phyloP scores from a whole-genome alignment of 2,888 invertebrate genomes.

The Cristatella mucedo region DNA sequence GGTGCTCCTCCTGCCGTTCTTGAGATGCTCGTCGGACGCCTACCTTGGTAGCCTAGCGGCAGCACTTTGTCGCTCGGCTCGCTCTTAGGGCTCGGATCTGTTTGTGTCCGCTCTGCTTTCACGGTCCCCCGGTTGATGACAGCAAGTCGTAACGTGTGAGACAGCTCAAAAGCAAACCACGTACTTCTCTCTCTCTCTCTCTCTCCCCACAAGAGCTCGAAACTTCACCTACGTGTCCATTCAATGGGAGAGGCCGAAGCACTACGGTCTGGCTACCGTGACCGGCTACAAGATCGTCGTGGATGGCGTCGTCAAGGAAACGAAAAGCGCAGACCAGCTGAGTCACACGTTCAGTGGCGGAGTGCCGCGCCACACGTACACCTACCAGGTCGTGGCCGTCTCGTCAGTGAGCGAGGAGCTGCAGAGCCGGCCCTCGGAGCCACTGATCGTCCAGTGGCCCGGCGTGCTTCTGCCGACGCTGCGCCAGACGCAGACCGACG shows the following conservation, averaged over 20 bases:
- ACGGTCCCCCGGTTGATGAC: too few species aligned
- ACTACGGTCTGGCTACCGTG: slow-evolving; percentile 33
- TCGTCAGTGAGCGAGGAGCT: slow-evolving; percentile 24
- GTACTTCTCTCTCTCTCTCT: too few species aligned
- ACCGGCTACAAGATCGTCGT: slow-evolving; percentile 37
- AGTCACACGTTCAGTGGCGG: slow-evolving; percentile 34
- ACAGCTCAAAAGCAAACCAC: too few species aligned
- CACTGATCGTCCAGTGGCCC: slow-evolving; percentile 35
- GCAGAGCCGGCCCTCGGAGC: slow-evolving; percentile 34
- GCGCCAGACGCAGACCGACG: slow-evolving; percentile 22
- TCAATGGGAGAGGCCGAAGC: slow-evolving; percentile 35
- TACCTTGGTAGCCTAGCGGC: too few species aligned
- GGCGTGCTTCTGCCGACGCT: slow-evolving; percentile 28
- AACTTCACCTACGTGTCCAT: slow-evolving; percentile 38
- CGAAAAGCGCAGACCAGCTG: slow-evolving; percentile 27
- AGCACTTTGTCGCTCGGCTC: too few species aligned
- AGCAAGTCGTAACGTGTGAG: too few species aligned
- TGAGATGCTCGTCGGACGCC: too few species aligned
- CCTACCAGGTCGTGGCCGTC: slow-evolving; percentile 37
- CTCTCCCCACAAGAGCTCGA: slow-evolving; percentile 25
- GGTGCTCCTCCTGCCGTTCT: too few species aligned
- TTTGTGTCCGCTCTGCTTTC: too few species aligned
- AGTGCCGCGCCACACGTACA: slow-evolving; percentile 35
- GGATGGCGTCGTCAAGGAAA: slow-evolving; percentile 35
- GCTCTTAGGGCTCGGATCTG: too few species aligned